Percentiles rank a stretch among this genome's conserved stretches.
These are phyloP conservation scores for Piscicola geometra DNA, from an alignment of 2,888 invertebrate species.

Conservation along the genomic window DNA sequence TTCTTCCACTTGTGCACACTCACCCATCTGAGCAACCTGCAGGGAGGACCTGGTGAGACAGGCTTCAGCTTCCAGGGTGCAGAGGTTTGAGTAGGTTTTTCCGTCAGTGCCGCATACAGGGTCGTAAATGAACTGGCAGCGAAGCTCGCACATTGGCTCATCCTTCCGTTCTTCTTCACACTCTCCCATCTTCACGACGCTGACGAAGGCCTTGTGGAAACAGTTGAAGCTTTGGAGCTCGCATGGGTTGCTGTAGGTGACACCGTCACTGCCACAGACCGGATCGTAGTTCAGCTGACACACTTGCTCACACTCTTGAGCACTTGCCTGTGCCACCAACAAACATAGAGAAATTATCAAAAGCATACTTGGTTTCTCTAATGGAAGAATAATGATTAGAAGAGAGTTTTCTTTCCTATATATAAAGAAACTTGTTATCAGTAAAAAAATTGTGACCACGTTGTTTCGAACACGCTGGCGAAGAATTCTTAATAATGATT, in stretches of 20 bases:
- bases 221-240: not conserved
- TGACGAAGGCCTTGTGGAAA: not conserved
- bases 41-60: not conserved
- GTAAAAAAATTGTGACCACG: too few relatives aligned
- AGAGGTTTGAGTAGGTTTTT: constrained; percentile 16
- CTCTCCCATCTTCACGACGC: not conserved
- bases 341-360: too few relatives aligned
- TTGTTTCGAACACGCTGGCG: too few relatives aligned
- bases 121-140: not conserved
- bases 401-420: too few relatives aligned
- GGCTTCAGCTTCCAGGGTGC: not conserved
- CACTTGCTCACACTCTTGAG: not conserved
- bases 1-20: not conserved
- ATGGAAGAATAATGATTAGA: too few relatives aligned
- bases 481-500: too few relatives aligned
- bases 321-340: not conserved
- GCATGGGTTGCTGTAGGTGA: constrained; percentile 25
- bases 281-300: constrained; percentile 17
- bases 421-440: too few relatives aligned
- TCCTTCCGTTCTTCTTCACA: not conserved
- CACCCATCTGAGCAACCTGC: not conserved
- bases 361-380: too few relatives aligned
- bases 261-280: constrained; percentile 27
- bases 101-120: constrained; percentile 31
- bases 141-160: not conserved